Evolutionary conservation across 2,113 vertebrate species (phyloP).

Genomic region (Conger conger): DNA sequence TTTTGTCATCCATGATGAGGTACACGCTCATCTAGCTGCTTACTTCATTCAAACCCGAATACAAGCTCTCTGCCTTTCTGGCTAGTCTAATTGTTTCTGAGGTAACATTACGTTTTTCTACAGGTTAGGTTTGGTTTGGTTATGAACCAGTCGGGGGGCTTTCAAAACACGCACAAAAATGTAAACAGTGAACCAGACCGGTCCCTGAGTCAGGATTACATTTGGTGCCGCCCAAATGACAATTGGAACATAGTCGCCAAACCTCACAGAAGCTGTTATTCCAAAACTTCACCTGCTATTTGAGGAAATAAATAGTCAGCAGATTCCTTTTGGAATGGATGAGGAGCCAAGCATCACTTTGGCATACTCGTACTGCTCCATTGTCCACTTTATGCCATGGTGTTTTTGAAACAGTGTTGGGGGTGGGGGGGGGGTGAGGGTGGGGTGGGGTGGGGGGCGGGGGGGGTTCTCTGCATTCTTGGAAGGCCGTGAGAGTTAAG

Average conservation of each 20-base stretch:
- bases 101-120: not conserved
- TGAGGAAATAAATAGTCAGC: not conserved
- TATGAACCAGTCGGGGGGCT: not conserved
- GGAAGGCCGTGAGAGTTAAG: constrained; percentile 41
- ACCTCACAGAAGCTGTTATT: not conserved
- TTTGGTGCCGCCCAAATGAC: not conserved
- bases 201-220: not conserved
- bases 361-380: not conserved
- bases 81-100: not conserved
- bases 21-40: not conserved
- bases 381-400: constrained; percentile 35
- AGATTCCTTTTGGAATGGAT: not conserved
- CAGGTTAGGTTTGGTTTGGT: not conserved
- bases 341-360: not conserved
- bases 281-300: not conserved
- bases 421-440: constrained; percentile 37
- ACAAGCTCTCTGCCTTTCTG: not conserved
- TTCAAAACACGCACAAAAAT: not conserved
- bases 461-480: constrained; percentile 41
- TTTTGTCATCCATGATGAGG: not conserved
- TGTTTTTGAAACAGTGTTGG: constrained; percentile 43
- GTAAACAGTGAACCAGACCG: not conserved
- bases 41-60: not conserved
- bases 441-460: constrained; percentile 43
- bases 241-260: not conserved